A percentile compares a stretch with the other conserved stretches of the same genome.
Conservation (phyloP, 64 coral and sea anemone species). For the Stichodactyla helianthus region DNA sequence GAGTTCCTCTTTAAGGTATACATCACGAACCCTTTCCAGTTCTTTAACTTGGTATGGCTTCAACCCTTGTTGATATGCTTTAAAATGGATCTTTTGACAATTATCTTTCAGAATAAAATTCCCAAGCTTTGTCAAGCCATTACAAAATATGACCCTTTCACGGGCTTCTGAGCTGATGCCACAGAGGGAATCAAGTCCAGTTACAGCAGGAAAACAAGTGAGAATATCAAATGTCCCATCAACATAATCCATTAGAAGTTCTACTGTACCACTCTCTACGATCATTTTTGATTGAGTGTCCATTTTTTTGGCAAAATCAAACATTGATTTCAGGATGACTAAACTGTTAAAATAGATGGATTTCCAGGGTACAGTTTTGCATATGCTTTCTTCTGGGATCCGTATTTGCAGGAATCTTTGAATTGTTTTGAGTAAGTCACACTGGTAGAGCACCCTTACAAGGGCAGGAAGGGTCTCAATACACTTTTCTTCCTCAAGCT, state of each 20-base stretch:
- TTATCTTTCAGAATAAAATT: conserved; percentile 73
- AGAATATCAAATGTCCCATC: conserved; percentile 60
- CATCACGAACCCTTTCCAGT: conserved; percentile 42
- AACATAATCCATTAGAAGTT: conserved; percentile 62
- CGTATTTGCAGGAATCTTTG: conserved; percentile 19
- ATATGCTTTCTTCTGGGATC: conserved; percentile 34
- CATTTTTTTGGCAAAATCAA: conserved; percentile 42
- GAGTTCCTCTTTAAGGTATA: conserved; percentile 37
- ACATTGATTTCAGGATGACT: conserved; percentile 60
- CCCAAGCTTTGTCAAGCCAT: conserved; percentile 73
- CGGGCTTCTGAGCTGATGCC: conserved; percentile 45
- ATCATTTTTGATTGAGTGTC: conserved; percentile 21
- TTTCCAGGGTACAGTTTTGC: conserved; percentile 50
- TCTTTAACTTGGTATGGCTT: conserved; percentile 49
- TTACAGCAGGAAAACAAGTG: conserved; percentile 51
- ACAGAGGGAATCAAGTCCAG: conserved; percentile 47
- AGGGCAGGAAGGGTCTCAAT: background rate
- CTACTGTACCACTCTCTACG: conserved; percentile 41
- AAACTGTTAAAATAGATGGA: conserved; percentile 63
- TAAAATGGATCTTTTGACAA: conserved; percentile 81
- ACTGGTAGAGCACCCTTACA: conserved; percentile 21
- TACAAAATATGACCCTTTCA: conserved; percentile 61
- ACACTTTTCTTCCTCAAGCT: background rate
- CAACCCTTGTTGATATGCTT: conserved; percentile 50
- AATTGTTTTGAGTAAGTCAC: conserved; percentile 28